Evolutionary conservation across 2,888 invertebrate genomes (phyloP), one percentile per base, ranked within the genome.

Genomic region (Athalia circularis): DNA sequence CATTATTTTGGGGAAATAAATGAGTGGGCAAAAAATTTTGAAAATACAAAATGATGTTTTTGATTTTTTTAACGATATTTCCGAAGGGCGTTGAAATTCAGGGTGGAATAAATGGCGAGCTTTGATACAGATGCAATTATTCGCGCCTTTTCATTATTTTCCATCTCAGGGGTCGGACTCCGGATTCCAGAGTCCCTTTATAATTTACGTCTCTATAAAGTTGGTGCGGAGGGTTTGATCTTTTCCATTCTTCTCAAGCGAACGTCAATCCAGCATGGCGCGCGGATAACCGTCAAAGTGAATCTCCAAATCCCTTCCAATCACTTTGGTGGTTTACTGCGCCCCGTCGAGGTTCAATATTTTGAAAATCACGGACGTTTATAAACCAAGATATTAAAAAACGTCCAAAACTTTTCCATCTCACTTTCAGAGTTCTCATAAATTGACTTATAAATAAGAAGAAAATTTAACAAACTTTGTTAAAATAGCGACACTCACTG

Each of bases 41-140:
- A 29, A 29, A 29, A 29, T 29, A 29, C 0, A 2, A 29, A 29
- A 29, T 29, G 29, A 29, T n/a, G n/a, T n/a, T n/a, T n/a, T n/a
- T n/a, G n/a, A n/a, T n/a, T n/a, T n/a, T n/a, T n/a, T n/a, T n/a
- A n/a, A n/a, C 13, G 59, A 52, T 7, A 59, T 72, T 54, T n/a
- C 72, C 15, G n/a, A 47, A 13, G 13, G 59, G 68, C 13, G 59
- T n/a, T 47, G 45, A 72, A 59, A 43, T 57, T 57, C 6, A 52
- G 72, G 59, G 43, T 6, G 7, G 57, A 59, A 72, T 52, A 72
- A n/a, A 13, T 59, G 72, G 72, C 72, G 47, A 72, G 72, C 59
- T 72, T 47, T 45, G 29, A 1, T 29, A 29, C 29, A 29, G 29
- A 29, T 29, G 2, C 29, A 29, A 29, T 29, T 29, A 29, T 52